phyloP scores from a whole-genome alignment of 2,888 invertebrate species.

The Synanthedon myopaeformis region DNA sequence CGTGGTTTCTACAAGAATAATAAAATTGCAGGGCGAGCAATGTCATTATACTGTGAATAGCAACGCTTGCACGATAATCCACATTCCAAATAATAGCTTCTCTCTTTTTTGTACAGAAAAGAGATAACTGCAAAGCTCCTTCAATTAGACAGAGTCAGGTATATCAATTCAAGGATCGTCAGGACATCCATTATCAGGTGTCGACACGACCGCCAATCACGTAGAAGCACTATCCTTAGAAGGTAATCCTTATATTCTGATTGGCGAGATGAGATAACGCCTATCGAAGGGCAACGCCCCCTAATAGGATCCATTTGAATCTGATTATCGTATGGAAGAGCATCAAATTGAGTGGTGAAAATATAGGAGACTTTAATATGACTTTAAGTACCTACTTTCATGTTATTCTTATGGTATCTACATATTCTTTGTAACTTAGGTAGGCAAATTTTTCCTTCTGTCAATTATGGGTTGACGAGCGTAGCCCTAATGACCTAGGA shows the following conservation, averaged over 20 bases:
- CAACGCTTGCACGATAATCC: neutral
- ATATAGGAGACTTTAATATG: neutral
- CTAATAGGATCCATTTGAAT: constrained; percentile 53
- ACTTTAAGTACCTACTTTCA: too few relatives aligned
- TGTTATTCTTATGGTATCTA: too few relatives aligned
- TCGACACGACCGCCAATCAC: constrained; percentile 38
- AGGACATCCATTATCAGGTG: constrained; percentile 43
- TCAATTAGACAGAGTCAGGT: constrained; percentile 32
- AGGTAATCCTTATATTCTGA: constrained; percentile 49
- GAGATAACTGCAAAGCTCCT: neutral
- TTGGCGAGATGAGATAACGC: constrained; percentile 58
- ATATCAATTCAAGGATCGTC: constrained; percentile 29
- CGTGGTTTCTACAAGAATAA: too few relatives aligned
- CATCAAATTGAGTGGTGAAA: constrained; percentile 6
- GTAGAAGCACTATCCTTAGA: constrained; percentile 44
- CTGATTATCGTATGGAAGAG: constrained; percentile 42
- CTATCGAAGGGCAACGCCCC: constrained; percentile 39
- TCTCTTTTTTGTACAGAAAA: neutral
- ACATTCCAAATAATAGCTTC: neutral
- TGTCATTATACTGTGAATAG: neutral
- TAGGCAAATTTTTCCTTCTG: too few relatives aligned
- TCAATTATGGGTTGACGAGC: too few relatives aligned
- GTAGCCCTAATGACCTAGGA: too few relatives aligned
- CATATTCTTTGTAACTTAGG: too few relatives aligned
- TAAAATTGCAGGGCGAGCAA: too few relatives aligned